Percentiles rank a stretch among this genome's conserved stretches.
phyloP scores from a whole-genome alignment of 2,888 invertebrate species.

The Alcis repandata region DNA sequence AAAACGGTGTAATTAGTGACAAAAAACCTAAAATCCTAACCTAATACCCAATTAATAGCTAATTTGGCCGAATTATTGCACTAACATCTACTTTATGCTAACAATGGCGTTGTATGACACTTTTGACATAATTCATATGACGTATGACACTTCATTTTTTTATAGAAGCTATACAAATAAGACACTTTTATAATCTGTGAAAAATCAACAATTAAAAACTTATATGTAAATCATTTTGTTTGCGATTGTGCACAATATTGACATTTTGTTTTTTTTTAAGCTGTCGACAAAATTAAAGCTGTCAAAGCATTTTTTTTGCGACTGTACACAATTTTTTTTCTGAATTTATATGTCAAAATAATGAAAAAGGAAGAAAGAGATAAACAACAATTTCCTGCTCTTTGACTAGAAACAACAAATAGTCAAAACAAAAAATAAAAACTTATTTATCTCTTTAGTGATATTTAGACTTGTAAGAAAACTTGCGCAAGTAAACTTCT shows the following conservation, averaged over 20 bases:
- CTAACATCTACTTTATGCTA: conserved; percentile 52
- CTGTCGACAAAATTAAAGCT: not conserved
- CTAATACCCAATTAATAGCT: conserved; percentile 42
- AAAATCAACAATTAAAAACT: too few species aligned
- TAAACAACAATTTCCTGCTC: conserved; percentile 15
- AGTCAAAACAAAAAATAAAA: conserved; percentile 30
- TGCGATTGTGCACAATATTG: not conserved
- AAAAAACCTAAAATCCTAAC: conserved; percentile 51
- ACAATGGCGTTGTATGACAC: conserved; percentile 50
- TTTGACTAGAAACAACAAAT: conserved; percentile 25
- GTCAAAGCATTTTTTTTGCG: not conserved
- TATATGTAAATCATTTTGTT: not conserved
- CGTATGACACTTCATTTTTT: conserved; percentile 17
- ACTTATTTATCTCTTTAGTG: conserved; percentile 15
- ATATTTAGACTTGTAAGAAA: not conserved
- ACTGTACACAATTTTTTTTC: not conserved
- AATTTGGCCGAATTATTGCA: conserved; percentile 78
- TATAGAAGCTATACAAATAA: too few species aligned
- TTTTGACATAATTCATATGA: conserved; percentile 18
- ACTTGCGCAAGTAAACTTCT: not conserved
- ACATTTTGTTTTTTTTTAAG: not conserved
- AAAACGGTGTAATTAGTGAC: conserved; percentile 12
- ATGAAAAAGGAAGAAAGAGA: conserved; percentile 4
- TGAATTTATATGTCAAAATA: not conserved
- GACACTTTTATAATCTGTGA: not conserved